These are phyloP conservation scores for Brachynemurus nebulosus DNA, from an alignment of 2,888 invertebrate species.

Conservation along the genomic window DNA sequence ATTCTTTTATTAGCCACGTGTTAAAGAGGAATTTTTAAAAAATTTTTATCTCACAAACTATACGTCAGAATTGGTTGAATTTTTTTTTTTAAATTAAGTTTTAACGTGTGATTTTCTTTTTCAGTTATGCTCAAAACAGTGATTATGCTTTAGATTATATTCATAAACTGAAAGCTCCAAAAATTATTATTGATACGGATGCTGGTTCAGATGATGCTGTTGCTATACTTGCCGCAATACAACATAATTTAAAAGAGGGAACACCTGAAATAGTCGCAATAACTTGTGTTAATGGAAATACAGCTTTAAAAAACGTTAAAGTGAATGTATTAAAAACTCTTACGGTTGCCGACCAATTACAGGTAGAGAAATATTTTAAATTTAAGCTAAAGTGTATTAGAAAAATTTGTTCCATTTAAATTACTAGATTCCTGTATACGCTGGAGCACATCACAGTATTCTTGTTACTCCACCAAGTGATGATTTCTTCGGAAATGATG, in stretches of 20 bases:
- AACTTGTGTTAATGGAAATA: slow-evolving; percentile 40
- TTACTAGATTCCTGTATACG: slow-evolving; percentile 34
- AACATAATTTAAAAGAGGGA: slow-evolving; percentile 14
- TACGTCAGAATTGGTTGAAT: too few relatives aligned
- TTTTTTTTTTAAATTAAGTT: too few relatives aligned
- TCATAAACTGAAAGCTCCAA: slow-evolving; percentile 10
- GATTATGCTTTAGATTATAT: not conserved
- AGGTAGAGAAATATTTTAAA: slow-evolving; percentile 25
- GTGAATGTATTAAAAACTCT: slow-evolving; percentile 36
- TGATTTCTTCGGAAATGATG: slow-evolving; percentile 32
- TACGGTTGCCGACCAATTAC: slow-evolving; percentile 24
- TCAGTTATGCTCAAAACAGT: too few relatives aligned
- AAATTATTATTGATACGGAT: slow-evolving; percentile 34
- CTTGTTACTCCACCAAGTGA: slow-evolving; percentile 20
- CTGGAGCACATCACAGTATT: slow-evolving; percentile 28
- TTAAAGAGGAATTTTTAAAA: too few relatives aligned
- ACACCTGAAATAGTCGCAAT: slow-evolving; percentile 35
- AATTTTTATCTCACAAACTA: too few relatives aligned
- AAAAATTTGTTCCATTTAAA: too few relatives aligned
- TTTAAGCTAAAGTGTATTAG: too few relatives aligned
- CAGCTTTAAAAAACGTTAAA: slow-evolving; percentile 32
- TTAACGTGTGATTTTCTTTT: too few relatives aligned
- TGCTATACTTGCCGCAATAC: slow-evolving; percentile 30
- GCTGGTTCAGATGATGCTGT: slow-evolving; percentile 35
- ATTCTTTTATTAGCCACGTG: too few relatives aligned